Evolutionary conservation across 1,140 invertebrate genomes (phyloP), one percentile per base, ranked within the genome.

Genomic region (Formica exsecta): DNA sequence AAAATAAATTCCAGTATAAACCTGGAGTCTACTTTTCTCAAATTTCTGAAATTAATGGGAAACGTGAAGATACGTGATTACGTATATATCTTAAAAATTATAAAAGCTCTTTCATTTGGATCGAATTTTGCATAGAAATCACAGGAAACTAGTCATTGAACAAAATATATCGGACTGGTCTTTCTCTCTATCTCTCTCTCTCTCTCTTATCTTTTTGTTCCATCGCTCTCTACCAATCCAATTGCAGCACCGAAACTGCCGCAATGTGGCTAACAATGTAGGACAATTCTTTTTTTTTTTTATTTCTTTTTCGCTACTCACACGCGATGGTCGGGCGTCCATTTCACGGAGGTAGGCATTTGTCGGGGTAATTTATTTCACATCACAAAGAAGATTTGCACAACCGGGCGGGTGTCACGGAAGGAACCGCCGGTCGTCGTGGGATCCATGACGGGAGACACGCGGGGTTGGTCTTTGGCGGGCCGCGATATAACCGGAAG

Each of bases 341-440:
- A 38, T 16, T 54, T 54, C 22, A 74, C 71, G 32, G 32, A 32
- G 71, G 7, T 74, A 22, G 36, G 19, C 25, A 70, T 80, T 41
- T 57, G 77, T 71, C 65, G 66, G 25, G 38, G 66, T 66, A 81
- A 81, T 81, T 81, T 81, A 51, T 81, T 73, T 73, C 66, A 81
- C 51, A 81, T 38, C 38, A 32, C 36, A 61, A 32, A 29, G 51
- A 61, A 32, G 36, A 81, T 81, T 71, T 41, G 66, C 79, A 73
- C 79, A 73, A 81, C 38, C 48, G 51, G 36, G 2, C 77, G 19
- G n/a, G 5, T 36, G 68, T 80, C 36, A 71, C 65, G 77, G 48
- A 80, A 80, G n/a, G 29, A 68, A 11, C 48, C 44, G 22, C 8
- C 48, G 76, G 13, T 16, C 44, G 29, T 64, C 59, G 61, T 48